These are phyloP conservation scores for Lepidotrigona ventralis DNA, from an alignment of 1,140 invertebrate genomes.

Conservation along the genomic window DNA sequence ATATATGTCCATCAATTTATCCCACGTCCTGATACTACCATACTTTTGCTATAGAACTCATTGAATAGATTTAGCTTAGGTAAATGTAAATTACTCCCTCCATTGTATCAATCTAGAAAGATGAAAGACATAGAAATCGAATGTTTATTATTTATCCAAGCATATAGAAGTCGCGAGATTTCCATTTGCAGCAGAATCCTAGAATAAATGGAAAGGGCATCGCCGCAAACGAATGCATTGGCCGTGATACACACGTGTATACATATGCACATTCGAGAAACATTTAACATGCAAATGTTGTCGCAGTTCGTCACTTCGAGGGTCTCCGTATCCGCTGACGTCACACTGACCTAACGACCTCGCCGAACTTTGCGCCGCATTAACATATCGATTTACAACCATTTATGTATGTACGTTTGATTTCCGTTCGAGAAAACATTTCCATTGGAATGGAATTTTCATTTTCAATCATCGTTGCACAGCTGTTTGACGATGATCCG, in stretches of 20 bases:
- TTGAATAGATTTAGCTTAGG: background rate
- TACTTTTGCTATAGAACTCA: background rate
- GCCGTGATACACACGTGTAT: background rate
- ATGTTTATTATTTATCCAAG: background rate
- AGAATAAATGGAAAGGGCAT: background rate
- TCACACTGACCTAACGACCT: conserved; percentile 73
- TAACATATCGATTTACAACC: conserved; percentile 73
- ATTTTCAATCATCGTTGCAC: conserved; percentile 9
- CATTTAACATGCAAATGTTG: conserved; percentile 32
- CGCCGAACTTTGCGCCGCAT: conserved; percentile 70
- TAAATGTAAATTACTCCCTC: background rate
- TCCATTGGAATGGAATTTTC: conserved; percentile 20
- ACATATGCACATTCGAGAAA: background rate
- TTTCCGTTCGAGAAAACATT: conserved; percentile 36
- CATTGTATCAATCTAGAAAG: background rate
- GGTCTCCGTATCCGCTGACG: conserved; percentile 77
- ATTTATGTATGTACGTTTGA: conserved; percentile 39
- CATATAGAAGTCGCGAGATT: too few relatives aligned
- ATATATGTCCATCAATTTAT: background rate
- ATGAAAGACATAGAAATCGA: background rate
- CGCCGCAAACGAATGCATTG: background rate
- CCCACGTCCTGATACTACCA: background rate
- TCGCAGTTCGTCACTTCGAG: conserved; percentile 43
- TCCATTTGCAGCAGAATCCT: background rate
- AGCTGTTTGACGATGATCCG: conserved; percentile 1